Conservation (phyloP, 1,140 invertebrate genomes). For the Pantala flavescens region DNA sequence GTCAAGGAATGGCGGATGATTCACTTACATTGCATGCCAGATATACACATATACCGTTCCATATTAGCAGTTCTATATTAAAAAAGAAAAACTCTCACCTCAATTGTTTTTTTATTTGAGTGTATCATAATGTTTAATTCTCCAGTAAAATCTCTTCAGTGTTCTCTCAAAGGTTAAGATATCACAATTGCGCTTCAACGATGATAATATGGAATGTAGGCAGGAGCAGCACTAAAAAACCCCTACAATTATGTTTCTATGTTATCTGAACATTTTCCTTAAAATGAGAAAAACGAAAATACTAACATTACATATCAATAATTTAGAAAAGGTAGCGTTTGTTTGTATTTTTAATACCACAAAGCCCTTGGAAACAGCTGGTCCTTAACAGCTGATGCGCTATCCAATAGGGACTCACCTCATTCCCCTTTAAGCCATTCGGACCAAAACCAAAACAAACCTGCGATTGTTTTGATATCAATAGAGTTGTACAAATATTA, state of each 20-base stretch:
- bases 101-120: neutral
- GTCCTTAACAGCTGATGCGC: neutral
- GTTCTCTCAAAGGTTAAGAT: neutral
- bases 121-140: neutral
- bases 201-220: neutral
- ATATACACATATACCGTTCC: neutral
- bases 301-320: no score
- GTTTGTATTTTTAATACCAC: neutral
- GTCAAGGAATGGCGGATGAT: slow-evolving; percentile 7
- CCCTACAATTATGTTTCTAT: neutral
- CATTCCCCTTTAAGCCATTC: neutral
- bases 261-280: neutral
- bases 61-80: neutral
- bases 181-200: neutral
- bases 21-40: neutral
- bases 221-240: neutral
- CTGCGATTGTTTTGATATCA: neutral
- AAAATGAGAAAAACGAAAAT: no score
- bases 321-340: no score
- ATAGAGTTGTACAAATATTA: neutral
- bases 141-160: neutral
- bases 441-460: neutral
- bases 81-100: neutral
- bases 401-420: slow-evolving; percentile 4
- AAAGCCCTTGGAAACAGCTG: slow-evolving; percentile 7